These are phyloP conservation scores for Megamerina dolium DNA, from an alignment of 2,888 invertebrate genomes.

Conservation along the genomic window DNA sequence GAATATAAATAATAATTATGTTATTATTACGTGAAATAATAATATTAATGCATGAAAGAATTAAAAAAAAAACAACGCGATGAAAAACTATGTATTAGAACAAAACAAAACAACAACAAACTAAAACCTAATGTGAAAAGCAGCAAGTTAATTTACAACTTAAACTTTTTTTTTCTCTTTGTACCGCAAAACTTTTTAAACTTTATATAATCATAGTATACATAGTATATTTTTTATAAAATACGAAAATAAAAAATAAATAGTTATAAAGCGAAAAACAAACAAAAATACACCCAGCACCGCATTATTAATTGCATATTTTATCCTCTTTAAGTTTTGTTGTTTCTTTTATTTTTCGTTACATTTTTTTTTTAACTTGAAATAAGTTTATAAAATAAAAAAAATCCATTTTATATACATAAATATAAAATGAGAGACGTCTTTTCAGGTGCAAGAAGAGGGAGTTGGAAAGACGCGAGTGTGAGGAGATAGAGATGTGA, in stretches of 20 bases:
- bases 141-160: no score
- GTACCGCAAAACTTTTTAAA: not conserved
- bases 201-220: not conserved
- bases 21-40: slow-evolving; percentile 18
- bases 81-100: not conserved
- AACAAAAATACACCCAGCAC: not conserved
- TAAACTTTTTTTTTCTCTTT: not conserved
- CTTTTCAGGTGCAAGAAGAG: no score
- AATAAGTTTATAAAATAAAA: no score
- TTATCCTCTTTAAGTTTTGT: no score
- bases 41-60: slow-evolving; percentile 4
- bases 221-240: not conserved
- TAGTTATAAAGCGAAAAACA: not conserved
- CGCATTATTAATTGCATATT: slow-evolving; percentile 11
- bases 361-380: no score
- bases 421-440: no score
- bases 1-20: slow-evolving; percentile 11
- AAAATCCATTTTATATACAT: no score
- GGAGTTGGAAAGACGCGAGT: no score
- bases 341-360: no score
- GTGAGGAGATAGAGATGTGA: no score
- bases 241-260: not conserved
- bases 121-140: no score
- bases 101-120: no score
- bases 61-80: not conserved